Percentiles rank a stretch among this genome's conserved stretches.
These are phyloP conservation scores for Electrona antarctica DNA, from an alignment of 2,113 vertebrate species.

Conservation along the genomic window DNA sequence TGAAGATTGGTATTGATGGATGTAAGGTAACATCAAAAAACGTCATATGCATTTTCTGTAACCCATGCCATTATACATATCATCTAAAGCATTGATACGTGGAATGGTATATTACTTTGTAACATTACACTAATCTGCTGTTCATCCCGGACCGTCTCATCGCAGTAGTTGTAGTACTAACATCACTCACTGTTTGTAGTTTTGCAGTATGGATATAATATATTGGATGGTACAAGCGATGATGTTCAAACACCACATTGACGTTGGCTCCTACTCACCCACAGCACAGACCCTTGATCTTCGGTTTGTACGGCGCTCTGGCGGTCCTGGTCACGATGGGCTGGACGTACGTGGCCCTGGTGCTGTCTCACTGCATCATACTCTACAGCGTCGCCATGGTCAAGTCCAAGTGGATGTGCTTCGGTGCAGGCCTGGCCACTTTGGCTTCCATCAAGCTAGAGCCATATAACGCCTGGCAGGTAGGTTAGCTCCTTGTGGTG, in stretches of 20 bases:
- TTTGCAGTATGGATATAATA: neutral
- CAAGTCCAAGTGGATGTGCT: constrained; percentile 91
- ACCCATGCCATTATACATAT: constrained; percentile 32
- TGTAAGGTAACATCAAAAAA: constrained; percentile 72
- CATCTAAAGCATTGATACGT: constrained; percentile 22
- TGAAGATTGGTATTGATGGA: constrained; percentile 76
- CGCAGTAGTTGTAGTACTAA: constrained; percentile 21
- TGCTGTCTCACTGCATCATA: constrained; percentile 90
- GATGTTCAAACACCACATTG: neutral
- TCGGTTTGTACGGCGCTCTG: constrained; percentile 86
- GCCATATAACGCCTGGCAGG: constrained; percentile 93
- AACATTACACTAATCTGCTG: too few relatives aligned
- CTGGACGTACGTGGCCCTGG: constrained; percentile 85
- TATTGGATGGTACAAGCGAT: neutral
- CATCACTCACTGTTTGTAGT: neutral
- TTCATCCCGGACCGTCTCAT: too few relatives aligned
- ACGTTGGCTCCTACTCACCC: constrained; percentile 47
- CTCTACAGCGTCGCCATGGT: constrained; percentile 86
- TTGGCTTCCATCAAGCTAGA: constrained; percentile 95
- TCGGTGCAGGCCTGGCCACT: constrained; percentile 84
- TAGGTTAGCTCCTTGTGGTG: constrained; percentile 52
- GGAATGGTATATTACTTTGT: neutral
- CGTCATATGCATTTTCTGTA: constrained; percentile 18
- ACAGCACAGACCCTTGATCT: constrained; percentile 91
- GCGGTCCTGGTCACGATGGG: constrained; percentile 91